Evolutionary conservation across 2,797 vertebrate genomes (phyloP).

Genomic region (Protosalanx chinensis): DNA sequence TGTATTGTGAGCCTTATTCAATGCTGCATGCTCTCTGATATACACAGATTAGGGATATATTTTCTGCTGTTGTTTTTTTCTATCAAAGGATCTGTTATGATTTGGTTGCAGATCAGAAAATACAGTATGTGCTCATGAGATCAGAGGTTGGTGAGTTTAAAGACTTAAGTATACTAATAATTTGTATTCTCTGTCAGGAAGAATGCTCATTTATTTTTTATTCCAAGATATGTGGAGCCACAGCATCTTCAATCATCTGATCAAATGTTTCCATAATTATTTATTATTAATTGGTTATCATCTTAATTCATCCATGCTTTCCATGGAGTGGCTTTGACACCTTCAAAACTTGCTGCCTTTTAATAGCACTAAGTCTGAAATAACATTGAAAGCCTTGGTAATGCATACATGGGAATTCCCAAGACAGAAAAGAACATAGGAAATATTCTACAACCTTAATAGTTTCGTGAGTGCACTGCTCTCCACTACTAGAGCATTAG

Average conservation of each 20-base stretch:
- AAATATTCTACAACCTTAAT: constrained; percentile 7
- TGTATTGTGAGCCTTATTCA: constrained; percentile 58
- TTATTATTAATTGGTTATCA: constrained; percentile 6
- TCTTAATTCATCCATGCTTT: constrained; percentile 8
- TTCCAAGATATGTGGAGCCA: neutral
- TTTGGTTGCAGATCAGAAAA: constrained; percentile 20
- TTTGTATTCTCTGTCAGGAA: neutral
- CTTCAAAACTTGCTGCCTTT: constrained; percentile 36
- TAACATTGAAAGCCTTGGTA: constrained; percentile 4
- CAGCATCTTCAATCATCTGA: neutral
- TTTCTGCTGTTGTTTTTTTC: constrained; percentile 43
- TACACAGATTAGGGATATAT: constrained; percentile 31
- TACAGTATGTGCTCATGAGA: constrained; percentile 18
- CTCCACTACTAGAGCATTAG: neutral
- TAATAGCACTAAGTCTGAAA: neutral
- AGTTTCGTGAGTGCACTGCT: constrained; percentile 1
- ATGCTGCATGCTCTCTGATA: constrained; percentile 53
- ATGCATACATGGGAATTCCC: neutral
- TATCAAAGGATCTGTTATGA: constrained; percentile 27
- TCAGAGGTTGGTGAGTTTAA: constrained; percentile 27
- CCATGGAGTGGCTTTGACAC: constrained; percentile 12
- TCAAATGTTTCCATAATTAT: constrained; percentile 11
- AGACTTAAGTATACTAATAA: constrained; percentile 3
- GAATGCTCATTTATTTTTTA: neutral
- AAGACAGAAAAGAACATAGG: neutral